Percentiles rank a stretch among this genome's conserved stretches.
Evolutionary conservation across 1,140 invertebrate species (phyloP).

Genomic region (Bilobella aurantiaca): DNA sequence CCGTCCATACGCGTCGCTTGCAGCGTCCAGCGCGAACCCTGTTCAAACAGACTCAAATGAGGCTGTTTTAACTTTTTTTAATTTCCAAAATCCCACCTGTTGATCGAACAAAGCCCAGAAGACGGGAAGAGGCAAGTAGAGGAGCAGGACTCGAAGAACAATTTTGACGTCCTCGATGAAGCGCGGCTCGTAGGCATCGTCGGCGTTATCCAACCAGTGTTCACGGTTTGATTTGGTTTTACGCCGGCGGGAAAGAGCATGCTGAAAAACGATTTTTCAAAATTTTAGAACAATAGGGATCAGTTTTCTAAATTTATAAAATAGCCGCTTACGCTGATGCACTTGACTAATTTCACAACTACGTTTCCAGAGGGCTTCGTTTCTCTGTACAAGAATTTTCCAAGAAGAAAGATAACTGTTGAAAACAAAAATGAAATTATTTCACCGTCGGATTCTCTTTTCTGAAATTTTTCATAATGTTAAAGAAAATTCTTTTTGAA

Average conservation of each 20-base stretch:
- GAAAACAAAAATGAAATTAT: slow-evolving; percentile 35
- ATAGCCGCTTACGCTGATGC: slow-evolving; percentile 58
- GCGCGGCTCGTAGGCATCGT: slow-evolving; percentile 53
- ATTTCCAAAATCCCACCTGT: slow-evolving; percentile 45
- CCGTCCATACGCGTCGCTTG: slow-evolving; percentile 87
- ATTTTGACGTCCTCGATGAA: slow-evolving; percentile 66
- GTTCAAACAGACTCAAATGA: slow-evolving; percentile 15
- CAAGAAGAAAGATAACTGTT: slow-evolving; percentile 68
- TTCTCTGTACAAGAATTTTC: slow-evolving; percentile 64
- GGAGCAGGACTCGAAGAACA: slow-evolving; percentile 56
- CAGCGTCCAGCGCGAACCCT: slow-evolving; percentile 88
- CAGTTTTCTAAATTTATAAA: slow-evolving; percentile 37
- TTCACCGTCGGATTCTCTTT: background rate
- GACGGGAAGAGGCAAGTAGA: slow-evolving; percentile 73
- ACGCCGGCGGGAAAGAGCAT: slow-evolving; percentile 30
- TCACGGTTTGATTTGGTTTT: slow-evolving; percentile 44
- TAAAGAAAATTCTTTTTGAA: too few relatives aligned
- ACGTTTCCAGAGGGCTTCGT: slow-evolving; percentile 72
- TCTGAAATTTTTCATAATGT: too few relatives aligned
- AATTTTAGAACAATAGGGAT: background rate
- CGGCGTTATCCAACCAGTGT: slow-evolving; percentile 71
- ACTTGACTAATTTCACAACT: slow-evolving; percentile 61
- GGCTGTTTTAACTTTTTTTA: slow-evolving; percentile 19
- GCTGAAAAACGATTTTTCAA: slow-evolving; percentile 20
- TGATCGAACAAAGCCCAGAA: slow-evolving; percentile 86